phyloP scores from a whole-genome alignment of 2,797 vertebrate species.

The Chaunax sp. region DNA sequence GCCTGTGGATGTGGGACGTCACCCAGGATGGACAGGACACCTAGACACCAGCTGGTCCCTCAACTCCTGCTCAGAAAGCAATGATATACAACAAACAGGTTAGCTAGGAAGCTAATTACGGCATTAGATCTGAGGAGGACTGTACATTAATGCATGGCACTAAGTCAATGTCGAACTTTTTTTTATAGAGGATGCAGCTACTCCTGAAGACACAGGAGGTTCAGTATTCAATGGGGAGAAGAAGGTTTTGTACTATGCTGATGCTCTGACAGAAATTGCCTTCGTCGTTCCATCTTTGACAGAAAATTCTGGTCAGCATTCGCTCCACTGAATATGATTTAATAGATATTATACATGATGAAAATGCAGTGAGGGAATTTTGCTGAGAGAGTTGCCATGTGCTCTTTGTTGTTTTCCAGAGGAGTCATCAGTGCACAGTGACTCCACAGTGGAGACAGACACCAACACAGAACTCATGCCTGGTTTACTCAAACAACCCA shows the following conservation, averaged over 20 bases:
- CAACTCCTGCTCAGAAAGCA: constrained; percentile 86
- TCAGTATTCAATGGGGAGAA: constrained; percentile 94
- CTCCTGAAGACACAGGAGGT: constrained; percentile 89
- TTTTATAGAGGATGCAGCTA: constrained; percentile 84
- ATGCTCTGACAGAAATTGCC: constrained; percentile 96
- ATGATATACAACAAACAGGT: constrained; percentile 85
- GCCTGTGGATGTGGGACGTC: constrained; percentile 92
- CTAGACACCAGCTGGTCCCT: constrained; percentile 97
- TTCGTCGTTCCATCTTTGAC: constrained; percentile 93
- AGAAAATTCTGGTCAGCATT: constrained; percentile 89
- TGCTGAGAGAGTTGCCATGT: constrained; percentile 15
- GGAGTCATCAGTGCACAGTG: constrained; percentile 91
- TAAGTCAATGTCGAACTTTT: not conserved
- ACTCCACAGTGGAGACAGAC: constrained; percentile 91
- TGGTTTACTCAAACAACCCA: constrained; percentile 88
- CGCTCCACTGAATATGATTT: not conserved
- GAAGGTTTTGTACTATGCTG: constrained; percentile 95
- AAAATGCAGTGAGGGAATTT: constrained; percentile 1
- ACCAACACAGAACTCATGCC: constrained; percentile 90
- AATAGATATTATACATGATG: not conserved
- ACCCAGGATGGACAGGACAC: constrained; percentile 96
- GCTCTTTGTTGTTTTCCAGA: constrained; percentile 60
- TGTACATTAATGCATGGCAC: not conserved
- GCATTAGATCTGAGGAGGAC: not conserved
- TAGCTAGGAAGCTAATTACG: constrained; percentile 42